Conservation (phyloP, 1,140 invertebrate genomes). For the Venturia canescens region DNA sequence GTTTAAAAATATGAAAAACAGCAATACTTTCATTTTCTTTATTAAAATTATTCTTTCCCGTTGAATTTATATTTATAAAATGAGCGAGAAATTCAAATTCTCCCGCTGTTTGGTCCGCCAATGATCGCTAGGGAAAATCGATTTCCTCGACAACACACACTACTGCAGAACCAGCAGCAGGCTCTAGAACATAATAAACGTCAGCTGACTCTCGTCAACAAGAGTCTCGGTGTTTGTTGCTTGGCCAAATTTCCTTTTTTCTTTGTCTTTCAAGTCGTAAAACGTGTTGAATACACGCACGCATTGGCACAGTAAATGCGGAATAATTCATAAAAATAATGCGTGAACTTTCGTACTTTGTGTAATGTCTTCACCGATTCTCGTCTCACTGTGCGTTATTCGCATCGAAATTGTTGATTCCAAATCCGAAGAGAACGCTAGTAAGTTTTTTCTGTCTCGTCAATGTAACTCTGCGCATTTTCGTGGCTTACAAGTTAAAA, state of each 20-base stretch:
- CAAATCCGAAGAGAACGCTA: conserved; percentile 66
- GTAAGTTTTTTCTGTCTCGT: conserved; percentile 58
- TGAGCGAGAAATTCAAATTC: neutral
- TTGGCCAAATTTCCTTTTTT: neutral
- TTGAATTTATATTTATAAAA: neutral
- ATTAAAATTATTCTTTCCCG: neutral
- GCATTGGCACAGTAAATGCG: neutral
- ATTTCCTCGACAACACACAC: no score
- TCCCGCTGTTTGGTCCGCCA: neutral
- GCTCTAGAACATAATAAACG: no score
- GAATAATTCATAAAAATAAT: conserved; percentile 31
- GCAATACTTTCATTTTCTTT: neutral
- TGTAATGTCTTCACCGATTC: conserved; percentile 74
- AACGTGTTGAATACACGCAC: neutral
- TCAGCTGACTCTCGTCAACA: conserved; percentile 8
- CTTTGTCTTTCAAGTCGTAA: neutral
- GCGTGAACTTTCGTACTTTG: conserved; percentile 57
- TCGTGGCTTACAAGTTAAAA: conserved; percentile 8
- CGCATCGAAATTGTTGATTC: conserved; percentile 77
- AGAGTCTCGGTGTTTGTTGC: neutral
- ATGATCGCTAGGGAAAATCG: neutral
- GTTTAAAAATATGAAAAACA: no score
- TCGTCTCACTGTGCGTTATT: conserved; percentile 79
- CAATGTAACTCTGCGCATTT: neutral
- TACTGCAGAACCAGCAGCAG: no score